Evolutionary conservation across 2,113 vertebrate genomes (phyloP).

Genomic region (Halcyon malimbica): DNA sequence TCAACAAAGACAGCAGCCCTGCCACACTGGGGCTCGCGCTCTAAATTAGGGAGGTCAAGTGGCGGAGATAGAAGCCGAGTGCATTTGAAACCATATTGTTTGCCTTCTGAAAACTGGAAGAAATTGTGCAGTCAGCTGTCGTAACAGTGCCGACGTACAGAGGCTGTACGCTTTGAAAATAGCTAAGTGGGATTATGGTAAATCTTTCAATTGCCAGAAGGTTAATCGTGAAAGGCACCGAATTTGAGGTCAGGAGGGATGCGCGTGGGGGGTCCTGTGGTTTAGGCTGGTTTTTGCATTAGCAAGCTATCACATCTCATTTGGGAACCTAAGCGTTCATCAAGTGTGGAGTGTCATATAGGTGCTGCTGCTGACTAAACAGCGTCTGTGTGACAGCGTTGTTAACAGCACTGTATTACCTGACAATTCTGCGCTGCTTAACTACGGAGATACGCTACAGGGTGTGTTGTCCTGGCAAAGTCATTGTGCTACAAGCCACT

Average conservation of each 20-base stretch:
- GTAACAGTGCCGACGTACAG: neutral
- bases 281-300: constrained; percentile 38
- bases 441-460: neutral
- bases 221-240: constrained; percentile 14
- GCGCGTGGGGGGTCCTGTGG: neutral
- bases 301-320: constrained; percentile 55
- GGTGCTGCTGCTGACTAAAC: constrained; percentile 72
- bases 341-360: constrained; percentile 56
- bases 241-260: constrained; percentile 11
- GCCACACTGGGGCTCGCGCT: neutral
- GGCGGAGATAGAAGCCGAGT: neutral
- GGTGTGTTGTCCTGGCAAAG: constrained; percentile 51
- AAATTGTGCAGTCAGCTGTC: constrained; percentile 7
- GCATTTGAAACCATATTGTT: constrained; percentile 34
- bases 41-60: constrained; percentile 67
- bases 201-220: constrained; percentile 11
- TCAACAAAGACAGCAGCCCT: constrained; percentile 20
- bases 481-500: neutral
- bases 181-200: constrained; percentile 31
- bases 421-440: constrained; percentile 43
- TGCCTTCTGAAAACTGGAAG: constrained; percentile 22
- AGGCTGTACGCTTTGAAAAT: constrained; percentile 8
- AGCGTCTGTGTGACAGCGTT: constrained; percentile 25
- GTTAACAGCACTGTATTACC: constrained; percentile 51
- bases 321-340: constrained; percentile 67